Base-by-base conservation (phyloP, 2,797 vertebrate species). In the Margarornis squamiger region DNA sequence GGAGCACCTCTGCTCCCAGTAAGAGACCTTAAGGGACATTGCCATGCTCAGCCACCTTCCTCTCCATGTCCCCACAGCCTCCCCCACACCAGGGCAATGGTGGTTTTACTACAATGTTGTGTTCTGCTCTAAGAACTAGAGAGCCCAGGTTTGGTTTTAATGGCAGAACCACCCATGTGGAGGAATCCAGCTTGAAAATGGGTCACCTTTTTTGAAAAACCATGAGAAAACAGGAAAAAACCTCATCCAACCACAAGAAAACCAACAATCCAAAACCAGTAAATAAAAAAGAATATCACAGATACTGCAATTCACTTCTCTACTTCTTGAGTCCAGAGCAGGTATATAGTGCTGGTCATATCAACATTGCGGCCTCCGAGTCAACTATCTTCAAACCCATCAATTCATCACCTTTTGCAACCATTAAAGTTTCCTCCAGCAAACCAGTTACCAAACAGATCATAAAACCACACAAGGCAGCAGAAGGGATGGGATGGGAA, bases 71-170 rank as follows among this genome's bases (percentile, higher is more conserved):
- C 20, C n/a, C 0, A 3, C 7, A 34, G 18, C 16, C 19, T 59
- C 1, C 0, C 24, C 70, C 6, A 1, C 48, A 48, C 18, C 17
- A 34, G 15, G 38, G 51, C 10, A 30, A 18, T 0, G 0, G 38
- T 10, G 4, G 17, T 66, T 83, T 63, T 30, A 52, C 54, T 77
- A 22, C 29, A 77, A 1, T 0, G 0, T 6, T 62, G 16, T 1
- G 2, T 34, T 66, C 46, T 34, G 8, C 46, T 52, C 20, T 52
- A 83, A 90, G 51, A 41, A 57, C 52, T 61, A 36, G 17, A 66
- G 36, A 70, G 27, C 9, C 32, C 41, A 41, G 14, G 16, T 57
- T 48, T 51, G 24, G 21, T 63, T 80, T 88, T 65, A 83, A 5
- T 3, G 4, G 46, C 14, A 61, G 32, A 87, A 76, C 1, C 9